phyloP scores from a whole-genome alignment of 2,113 vertebrate genomes.

The Rallus limicola region DNA sequence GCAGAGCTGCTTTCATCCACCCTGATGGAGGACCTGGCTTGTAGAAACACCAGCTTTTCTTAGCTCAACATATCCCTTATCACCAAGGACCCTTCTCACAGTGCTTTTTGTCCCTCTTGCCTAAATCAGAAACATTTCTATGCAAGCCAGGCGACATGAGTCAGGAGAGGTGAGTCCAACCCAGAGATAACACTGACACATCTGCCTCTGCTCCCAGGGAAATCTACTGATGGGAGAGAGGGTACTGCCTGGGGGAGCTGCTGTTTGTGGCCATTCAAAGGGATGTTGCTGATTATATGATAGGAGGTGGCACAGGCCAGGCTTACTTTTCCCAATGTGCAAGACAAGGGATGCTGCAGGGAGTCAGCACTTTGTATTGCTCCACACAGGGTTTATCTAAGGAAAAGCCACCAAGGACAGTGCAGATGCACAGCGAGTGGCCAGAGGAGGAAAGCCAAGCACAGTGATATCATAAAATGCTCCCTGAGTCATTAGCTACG shows the following conservation, averaged over 20 bases:
- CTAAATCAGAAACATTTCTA: not conserved
- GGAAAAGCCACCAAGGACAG: not conserved
- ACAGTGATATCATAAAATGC: not conserved
- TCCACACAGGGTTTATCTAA: not conserved
- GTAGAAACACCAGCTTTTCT: fast-evolving
- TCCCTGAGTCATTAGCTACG: not conserved
- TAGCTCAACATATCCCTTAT: not conserved
- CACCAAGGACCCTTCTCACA: not conserved
- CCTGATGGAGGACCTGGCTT: not conserved
- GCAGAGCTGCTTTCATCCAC: not conserved
- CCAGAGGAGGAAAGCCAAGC: not conserved
- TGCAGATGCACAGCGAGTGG: not conserved
- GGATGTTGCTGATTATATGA: not conserved
- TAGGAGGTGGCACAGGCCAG: fast-evolving
- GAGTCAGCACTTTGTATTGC: not conserved
- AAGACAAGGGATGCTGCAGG: not conserved
- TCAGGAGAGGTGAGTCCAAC: not conserved
- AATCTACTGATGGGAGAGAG: not conserved
- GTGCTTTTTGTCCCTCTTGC: not conserved
- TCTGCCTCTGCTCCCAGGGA: not conserved
- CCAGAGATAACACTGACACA: not conserved
- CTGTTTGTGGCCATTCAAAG: not conserved
- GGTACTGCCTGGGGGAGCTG: not conserved
- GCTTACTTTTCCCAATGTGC: not conserved
- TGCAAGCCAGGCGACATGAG: not conserved